phyloP scores from a whole-genome alignment of 35 echinoderm and acorn worm genomes.

The Eucidaris tribuloides region DNA sequence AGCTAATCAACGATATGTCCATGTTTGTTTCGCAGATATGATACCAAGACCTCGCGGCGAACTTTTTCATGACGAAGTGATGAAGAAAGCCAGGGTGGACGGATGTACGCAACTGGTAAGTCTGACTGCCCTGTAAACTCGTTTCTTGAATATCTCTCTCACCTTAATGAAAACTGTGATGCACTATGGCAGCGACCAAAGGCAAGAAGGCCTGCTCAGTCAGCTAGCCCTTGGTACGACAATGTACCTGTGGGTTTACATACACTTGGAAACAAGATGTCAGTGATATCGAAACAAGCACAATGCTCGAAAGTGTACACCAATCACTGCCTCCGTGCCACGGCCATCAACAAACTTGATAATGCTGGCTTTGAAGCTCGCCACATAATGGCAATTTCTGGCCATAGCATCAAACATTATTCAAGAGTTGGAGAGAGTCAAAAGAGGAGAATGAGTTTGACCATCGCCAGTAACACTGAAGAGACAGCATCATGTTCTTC shows the following conservation, averaged over 20 bases:
- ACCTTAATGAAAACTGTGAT: slow-evolving; percentile 19
- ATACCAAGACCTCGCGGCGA: no score
- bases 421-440: slow-evolving; percentile 20
- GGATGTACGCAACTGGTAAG: slow-evolving; percentile 33
- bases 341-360: slow-evolving; percentile 29
- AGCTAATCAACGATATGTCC: no score
- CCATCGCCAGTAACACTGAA: slow-evolving; percentile 11
- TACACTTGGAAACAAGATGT: slow-evolving; percentile 46
- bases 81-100: slow-evolving; percentile 39
- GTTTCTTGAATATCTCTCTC: neutral
- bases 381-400: slow-evolving; percentile 42
- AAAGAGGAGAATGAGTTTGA: slow-evolving; percentile 24
- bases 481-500: neutral
- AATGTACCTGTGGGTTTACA: neutral
- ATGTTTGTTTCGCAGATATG: no score
- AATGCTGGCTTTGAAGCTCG: slow-evolving; percentile 16
- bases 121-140: slow-evolving; percentile 24
- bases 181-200: slow-evolving; percentile 50
- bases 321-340: slow-evolving; percentile 49
- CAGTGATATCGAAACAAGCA: slow-evolving; percentile 10
- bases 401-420: slow-evolving; percentile 57
- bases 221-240: neutral
- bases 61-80: no score
- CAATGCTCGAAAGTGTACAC: slow-evolving; percentile 44
- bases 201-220: neutral